Base-by-base conservation (phyloP, 2,797 vertebrate genomes). In the Notolabrus celidotus region DNA sequence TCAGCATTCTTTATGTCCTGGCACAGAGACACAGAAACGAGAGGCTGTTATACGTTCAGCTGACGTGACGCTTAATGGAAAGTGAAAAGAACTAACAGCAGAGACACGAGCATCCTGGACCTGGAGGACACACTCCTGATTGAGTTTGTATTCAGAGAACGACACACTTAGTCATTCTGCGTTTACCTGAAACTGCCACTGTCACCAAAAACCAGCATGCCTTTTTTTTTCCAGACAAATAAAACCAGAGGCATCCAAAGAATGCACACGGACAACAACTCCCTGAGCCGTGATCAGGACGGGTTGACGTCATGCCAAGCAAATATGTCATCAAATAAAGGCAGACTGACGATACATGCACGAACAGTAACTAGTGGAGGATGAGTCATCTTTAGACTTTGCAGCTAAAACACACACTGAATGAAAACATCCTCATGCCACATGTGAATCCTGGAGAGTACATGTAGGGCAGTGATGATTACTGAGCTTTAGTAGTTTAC, bases 1-100 rank as follows among this genome's bases (percentile, higher is more conserved):
- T 99, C 97, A 80, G 97, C 96, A 62, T 99, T 99, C 88, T 99
- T 98, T 82, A 97, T 95, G 82, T 98, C 98, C 98, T 99, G 93
- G n/a, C n/a, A 27, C 7, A 19, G 34, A 68, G 65, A 77, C 20
- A 67, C 15, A 4, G 57, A 9, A 20, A 22, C 56, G n/a, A 16
- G 23, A 23, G 29, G 56, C 14, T 1, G n/a, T 62, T 55, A n/a
- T n/a, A 65, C 17, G 43, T 41, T 63, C 20, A 33, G 43, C 52
- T 49, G 16, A 51, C 36, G 36, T 23, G 36, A 50, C 39, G 5
- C 12, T 41, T 19, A 12, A 73, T 23, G 41, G 3, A 27, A 67
- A 31, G 27, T 1, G 41, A 61, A 41, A 25, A 65, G 27, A 34
- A 52, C 6, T 11, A 22, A 19, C 5, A 67, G 50, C 20, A 14